Evolutionary conservation across 2,888 invertebrate species (phyloP).

Genomic region (Drosophila putrida): DNA sequence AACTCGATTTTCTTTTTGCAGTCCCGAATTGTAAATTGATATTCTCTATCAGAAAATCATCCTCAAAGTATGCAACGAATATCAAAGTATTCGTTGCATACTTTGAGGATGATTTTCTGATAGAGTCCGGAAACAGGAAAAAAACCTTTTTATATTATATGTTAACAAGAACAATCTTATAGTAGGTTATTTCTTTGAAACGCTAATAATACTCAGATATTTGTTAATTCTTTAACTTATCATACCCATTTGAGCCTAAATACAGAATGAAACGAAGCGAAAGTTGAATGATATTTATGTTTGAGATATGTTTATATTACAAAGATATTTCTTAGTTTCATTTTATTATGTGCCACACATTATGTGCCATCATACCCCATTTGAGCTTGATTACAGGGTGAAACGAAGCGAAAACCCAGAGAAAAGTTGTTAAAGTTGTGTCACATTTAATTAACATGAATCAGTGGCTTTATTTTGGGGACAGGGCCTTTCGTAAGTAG

Average conservation of each 20-base stretch:
- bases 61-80: neutral
- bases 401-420: constrained; percentile 19
- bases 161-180: too few relatives aligned
- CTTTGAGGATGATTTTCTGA: too few relatives aligned
- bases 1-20: neutral
- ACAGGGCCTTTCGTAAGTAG: neutral
- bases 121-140: too few relatives aligned
- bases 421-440: constrained; percentile 62
- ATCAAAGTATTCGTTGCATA: too few relatives aligned
- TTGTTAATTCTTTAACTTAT: neutral
- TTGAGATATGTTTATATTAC: neutral
- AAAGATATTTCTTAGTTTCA: neutral
- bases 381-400: constrained; percentile 22
- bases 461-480: constrained; percentile 55
- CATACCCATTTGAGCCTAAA: too few relatives aligned
- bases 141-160: too few relatives aligned
- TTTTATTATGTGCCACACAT: constrained; percentile 1
- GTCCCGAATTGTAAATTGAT: neutral
- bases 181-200: neutral
- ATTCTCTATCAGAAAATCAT: neutral
- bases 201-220: neutral
- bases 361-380: constrained; percentile 10
- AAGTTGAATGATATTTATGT: neutral
- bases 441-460: constrained; percentile 78
- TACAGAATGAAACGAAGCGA: neutral